Percentiles rank a stretch among this genome's conserved stretches.
These are phyloP conservation scores for Sparidentex hasta DNA, from an alignment of 2,797 vertebrate genomes.

Conservation along the genomic window DNA sequence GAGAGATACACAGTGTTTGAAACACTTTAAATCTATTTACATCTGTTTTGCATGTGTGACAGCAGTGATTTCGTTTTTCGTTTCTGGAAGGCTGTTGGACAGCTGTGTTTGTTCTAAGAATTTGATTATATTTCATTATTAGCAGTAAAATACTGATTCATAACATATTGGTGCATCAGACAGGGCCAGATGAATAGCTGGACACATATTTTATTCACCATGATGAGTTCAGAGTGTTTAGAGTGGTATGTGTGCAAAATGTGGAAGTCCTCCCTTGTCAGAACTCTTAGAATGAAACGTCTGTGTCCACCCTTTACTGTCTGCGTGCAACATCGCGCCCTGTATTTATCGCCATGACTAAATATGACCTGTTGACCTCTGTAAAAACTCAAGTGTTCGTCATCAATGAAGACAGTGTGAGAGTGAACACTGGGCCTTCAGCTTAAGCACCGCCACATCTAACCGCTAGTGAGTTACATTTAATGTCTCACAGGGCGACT, in stretches of 20 bases:
- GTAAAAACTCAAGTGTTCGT: slow-evolving; percentile 45
- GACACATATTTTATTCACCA: not conserved
- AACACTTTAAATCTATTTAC: not conserved
- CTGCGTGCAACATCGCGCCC: slow-evolving; percentile 51
- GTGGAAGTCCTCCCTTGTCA: slow-evolving; percentile 12
- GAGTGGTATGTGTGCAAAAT: not conserved
- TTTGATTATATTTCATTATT: not conserved
- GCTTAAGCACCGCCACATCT: slow-evolving; percentile 44
- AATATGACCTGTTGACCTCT: slow-evolving; percentile 68
- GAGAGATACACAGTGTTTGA: not conserved
- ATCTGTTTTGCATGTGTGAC: not conserved
- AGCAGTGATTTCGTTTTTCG: no score
- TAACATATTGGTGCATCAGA: not conserved
- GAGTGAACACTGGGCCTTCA: slow-evolving; percentile 62
- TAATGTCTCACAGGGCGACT: slow-evolving; percentile 22
- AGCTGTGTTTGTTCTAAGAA: not conserved
- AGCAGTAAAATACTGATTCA: not conserved
- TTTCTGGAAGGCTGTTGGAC: not conserved
- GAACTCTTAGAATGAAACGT: slow-evolving; percentile 35
- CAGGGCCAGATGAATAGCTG: not conserved
- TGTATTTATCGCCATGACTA: slow-evolving; percentile 52
- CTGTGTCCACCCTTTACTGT: slow-evolving; percentile 35
- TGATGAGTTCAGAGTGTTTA: not conserved
- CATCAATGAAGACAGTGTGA: slow-evolving; percentile 76
- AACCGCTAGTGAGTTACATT: slow-evolving; percentile 40